Evolutionary conservation across 1,140 invertebrate genomes (phyloP).

Genomic region (Scylla paramamosain): DNA sequence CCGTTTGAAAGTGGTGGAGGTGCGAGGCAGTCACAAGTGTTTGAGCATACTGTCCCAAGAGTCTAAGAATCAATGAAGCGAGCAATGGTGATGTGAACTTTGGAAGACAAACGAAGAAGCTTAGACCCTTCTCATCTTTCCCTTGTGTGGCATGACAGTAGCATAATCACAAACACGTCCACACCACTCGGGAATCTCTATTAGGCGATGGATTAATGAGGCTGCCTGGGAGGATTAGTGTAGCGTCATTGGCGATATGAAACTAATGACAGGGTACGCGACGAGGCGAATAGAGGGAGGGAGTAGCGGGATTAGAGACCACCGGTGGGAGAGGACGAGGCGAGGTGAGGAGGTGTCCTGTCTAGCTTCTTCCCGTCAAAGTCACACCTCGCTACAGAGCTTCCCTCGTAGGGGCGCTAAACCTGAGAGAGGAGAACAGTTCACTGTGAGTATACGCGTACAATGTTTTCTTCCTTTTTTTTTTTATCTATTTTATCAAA

Average conservation of each 20-base stretch:
- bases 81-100: not conserved
- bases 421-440: too few relatives aligned
- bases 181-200: not conserved
- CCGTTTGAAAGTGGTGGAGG: too few relatives aligned
- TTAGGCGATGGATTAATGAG: constrained; percentile 1
- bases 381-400: too few relatives aligned
- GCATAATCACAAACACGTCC: not conserved
- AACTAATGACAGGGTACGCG: not conserved
- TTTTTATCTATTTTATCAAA: too few relatives aligned
- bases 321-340: too few relatives aligned
- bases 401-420: too few relatives aligned
- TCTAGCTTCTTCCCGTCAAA: not conserved
- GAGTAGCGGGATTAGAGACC: not conserved
- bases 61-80: not conserved
- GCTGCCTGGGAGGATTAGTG: not conserved
- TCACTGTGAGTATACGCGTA: too few relatives aligned
- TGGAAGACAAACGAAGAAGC: not conserved
- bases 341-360: not conserved
- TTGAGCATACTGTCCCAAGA: not conserved
- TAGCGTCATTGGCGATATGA: not conserved
- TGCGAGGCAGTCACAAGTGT: too few relatives aligned
- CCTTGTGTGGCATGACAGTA: not conserved
- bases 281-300: not conserved
- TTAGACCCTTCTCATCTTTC: not conserved
- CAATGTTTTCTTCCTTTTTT: too few relatives aligned